Evolutionary conservation across 1,140 invertebrate species (phyloP).

Genomic region (Rhynchophorus ferrugineus): DNA sequence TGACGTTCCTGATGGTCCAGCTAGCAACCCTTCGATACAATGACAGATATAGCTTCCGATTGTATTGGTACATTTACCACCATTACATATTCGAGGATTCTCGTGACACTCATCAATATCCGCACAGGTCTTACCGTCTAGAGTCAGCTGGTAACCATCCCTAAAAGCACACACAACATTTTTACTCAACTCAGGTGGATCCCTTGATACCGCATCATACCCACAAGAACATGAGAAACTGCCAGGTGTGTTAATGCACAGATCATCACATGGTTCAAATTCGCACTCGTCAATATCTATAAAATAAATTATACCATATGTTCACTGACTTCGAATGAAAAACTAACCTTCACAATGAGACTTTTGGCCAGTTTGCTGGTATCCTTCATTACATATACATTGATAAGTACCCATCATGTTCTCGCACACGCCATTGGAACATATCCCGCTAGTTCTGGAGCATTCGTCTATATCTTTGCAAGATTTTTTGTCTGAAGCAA

Average conservation of each 20-base stretch:
- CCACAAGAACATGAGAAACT: constrained; percentile 49
- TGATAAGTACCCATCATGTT: constrained; percentile 83
- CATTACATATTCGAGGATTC: constrained; percentile 71
- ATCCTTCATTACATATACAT: constrained; percentile 77
- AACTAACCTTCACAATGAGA: constrained; percentile 48
- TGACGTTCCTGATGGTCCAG: constrained; percentile 58
- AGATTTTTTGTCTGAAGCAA: constrained; percentile 52
- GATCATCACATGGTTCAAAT: constrained; percentile 53
- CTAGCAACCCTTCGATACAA: constrained; percentile 66
- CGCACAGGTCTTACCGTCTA: constrained; percentile 52
- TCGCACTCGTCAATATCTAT: constrained; percentile 75
- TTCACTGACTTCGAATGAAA: no score
- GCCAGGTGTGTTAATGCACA: constrained; percentile 64
- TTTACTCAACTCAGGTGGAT: not conserved
- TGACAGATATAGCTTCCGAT: constrained; percentile 70
- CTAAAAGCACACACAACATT: constrained; percentile 22
- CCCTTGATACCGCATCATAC: constrained; percentile 31
- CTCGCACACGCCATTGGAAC: constrained; percentile 77
- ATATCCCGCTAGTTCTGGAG: constrained; percentile 73
- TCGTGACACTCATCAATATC: constrained; percentile 74
- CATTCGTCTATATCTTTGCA: constrained; percentile 51
- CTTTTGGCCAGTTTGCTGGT: constrained; percentile 55
- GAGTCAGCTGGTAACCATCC: constrained; percentile 51
- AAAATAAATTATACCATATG: constrained; percentile 27
- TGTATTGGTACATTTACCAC: constrained; percentile 73